Conservation (phyloP, 2,888 invertebrate species). For the Meteorus colon region DNA sequence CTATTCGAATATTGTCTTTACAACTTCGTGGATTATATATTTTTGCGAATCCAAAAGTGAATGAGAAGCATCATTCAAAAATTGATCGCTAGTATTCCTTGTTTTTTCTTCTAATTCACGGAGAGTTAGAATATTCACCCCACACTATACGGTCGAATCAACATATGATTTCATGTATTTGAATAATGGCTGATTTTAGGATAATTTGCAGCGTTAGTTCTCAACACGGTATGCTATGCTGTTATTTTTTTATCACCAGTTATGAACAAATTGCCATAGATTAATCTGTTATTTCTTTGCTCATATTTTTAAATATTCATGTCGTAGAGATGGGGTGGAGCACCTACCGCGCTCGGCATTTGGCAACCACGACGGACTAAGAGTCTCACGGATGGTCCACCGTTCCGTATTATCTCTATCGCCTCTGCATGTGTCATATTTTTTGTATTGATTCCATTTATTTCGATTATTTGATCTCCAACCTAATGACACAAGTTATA, state of each 20-base stretch:
- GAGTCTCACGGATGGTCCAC: conserved; percentile 78
- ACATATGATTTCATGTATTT: conserved; percentile 22
- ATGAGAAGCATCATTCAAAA: conserved; percentile 22
- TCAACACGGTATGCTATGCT: conserved; percentile 43
- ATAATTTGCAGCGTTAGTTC: conserved; percentile 42
- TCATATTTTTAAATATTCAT: conserved; percentile 70
- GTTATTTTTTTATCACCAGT: conserved; percentile 37
- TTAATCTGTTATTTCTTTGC: conserved; percentile 46
- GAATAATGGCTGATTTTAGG: background rate
- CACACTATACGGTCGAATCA: background rate
- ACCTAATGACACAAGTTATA: conserved; percentile 71
- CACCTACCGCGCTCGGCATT: conserved; percentile 73
- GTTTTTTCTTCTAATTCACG: background rate
- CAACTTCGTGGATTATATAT: conserved; percentile 7
- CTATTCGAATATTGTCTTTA: conserved; percentile 41
- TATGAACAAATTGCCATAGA: conserved; percentile 40
- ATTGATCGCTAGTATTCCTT: background rate
- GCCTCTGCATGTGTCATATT: conserved; percentile 85
- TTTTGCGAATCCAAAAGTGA: conserved; percentile 40
- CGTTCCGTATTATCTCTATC: conserved; percentile 82
- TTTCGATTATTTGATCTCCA: conserved; percentile 82
- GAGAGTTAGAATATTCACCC: background rate
- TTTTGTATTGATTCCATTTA: conserved; percentile 81
- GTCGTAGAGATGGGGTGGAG: conserved; percentile 72
- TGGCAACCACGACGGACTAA: conserved; percentile 74